Base-by-base conservation (phyloP, 2,797 vertebrate species). In the Manis javanica region DNA sequence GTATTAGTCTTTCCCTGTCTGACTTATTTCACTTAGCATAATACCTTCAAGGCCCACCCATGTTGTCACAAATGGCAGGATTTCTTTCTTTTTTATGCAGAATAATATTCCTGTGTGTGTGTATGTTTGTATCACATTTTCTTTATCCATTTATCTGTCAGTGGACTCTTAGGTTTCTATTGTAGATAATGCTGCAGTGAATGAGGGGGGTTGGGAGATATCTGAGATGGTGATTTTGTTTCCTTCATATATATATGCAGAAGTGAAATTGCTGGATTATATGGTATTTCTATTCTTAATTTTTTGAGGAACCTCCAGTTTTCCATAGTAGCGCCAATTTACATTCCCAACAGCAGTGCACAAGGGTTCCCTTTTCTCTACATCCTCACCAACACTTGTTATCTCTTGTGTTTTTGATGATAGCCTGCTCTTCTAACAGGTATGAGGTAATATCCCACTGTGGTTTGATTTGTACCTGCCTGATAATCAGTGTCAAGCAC, bases 391-490 rank as follows among this genome's bases (percentile, higher is more conserved):
- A 89, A 75, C 26, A 79, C 19, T 26, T 9, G 34, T 63, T 61
- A 42, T 21, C 71, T 61, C 53, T 85, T 68, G 1, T 53, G 59
- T 68, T 87, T 75, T 91, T 82, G 49, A 87, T 68, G 39, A 37
- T 1, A 81, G 14, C 57, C 46, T 46, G 42, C 10, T 10, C 68
- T 94, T 79, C 46, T 91, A 79, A 86, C 24, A 91, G 46, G 19
- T 86, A 9, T 95, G 55, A 87, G 57, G n/a, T 49, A 24, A 66
- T 31, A 37, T 46, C 37, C 74, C n/a, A 81, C 5, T 61, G 51
- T 57, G 61, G 59, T 91, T 59, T 87, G 39, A 75, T 75, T 75
- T 91, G 66, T 49, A 82, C 87, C 91, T 87, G 68, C 31, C 66
- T 68, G 26, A 81, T 68, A 23, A 91, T 15, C 49, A 18, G 51